Base-by-base conservation (phyloP, 37 sponge, comb jelly and placozoan genomes). In the Tethya wilhelma region DNA sequence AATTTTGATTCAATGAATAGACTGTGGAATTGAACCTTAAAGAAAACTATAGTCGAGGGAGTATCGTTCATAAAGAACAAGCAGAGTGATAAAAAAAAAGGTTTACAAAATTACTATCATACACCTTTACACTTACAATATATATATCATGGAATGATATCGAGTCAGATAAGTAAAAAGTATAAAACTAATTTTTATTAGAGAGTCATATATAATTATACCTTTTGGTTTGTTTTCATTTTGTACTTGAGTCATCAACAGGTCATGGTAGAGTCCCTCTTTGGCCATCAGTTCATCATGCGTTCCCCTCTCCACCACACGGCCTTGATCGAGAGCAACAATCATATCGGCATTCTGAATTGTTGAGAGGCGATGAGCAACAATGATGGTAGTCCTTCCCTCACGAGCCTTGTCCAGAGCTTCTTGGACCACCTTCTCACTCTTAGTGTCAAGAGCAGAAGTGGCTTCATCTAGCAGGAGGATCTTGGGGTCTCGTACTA, bases 391-490 rank as follows among this genome's bases (percentile, higher is more conserved):
- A 41, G 97, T 96, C 31, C 97, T 63, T 31, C 99, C 99, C 71
- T 91, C 80, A 41, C 93, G 74, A 59, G 93, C 98, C 87, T 82
- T 95, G 75, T 97, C 97, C 55, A 97, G 87, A 28, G 97, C 97
- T 19, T 80, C 80, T 46, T 97, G 97, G 7, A 97, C 97, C 4
- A 91, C 44, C 57, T 81, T 79, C 79, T 96, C 97, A 70, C 93
- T 90, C 87, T 96, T 79, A 22, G 81, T 93, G 88, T 96, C 97
- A 60, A 96, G 88, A 55, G 97, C 97, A 43, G 90, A 90, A 38
- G 97, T 96, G 75, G 97, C 97, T 73, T 96, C 97, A 55, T 96
- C 97, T 70, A 96, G 84, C 41, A 96, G 86, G 65, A 96, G 86
- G 53, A 96, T 85, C 71, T 93, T 93, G 31, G 97, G 97, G 81